Percentiles rank a stretch among this genome's conserved stretches.
phyloP scores from a whole-genome alignment of 2,113 vertebrate genomes.

The Chitala chitala region DNA sequence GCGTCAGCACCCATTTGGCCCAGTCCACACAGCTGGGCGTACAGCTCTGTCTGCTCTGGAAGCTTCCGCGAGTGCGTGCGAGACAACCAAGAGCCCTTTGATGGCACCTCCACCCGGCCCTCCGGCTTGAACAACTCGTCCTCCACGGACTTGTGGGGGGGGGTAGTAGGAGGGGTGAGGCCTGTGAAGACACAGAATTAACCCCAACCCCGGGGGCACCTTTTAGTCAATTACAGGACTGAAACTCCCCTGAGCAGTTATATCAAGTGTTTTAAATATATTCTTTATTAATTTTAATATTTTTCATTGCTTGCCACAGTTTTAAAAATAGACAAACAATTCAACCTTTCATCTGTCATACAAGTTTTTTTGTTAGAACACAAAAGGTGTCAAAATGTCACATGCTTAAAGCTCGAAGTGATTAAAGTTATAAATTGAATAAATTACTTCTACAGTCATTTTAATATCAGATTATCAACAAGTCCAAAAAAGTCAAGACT shows the following conservation, averaged over 20 bases:
- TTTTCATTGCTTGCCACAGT: too few relatives aligned
- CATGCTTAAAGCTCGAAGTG: too few relatives aligned
- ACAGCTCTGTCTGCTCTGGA: slow-evolving; percentile 85
- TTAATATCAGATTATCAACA: too few relatives aligned
- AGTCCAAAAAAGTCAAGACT: not conserved
- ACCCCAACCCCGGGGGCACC: not conserved
- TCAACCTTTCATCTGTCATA: too few relatives aligned
- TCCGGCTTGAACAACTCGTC: slow-evolving; percentile 93
- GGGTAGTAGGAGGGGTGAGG: slow-evolving; percentile 92
- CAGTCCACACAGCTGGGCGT: slow-evolving; percentile 77
- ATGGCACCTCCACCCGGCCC: slow-evolving; percentile 54
- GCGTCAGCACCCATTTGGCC: slow-evolving; percentile 44
- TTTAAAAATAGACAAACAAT: too few relatives aligned
- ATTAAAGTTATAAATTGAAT: too few relatives aligned
- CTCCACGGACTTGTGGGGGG: slow-evolving; percentile 86
- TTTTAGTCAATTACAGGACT: not conserved
- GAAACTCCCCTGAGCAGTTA: too few relatives aligned
- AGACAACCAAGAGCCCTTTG: slow-evolving; percentile 43
- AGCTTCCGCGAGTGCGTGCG: slow-evolving; percentile 68
- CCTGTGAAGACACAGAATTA: slow-evolving; percentile 56
- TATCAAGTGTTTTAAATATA: too few relatives aligned
- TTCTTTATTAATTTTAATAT: too few relatives aligned
- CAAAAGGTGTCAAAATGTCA: too few relatives aligned
- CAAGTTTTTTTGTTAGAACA: too few relatives aligned
- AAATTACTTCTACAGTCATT: too few relatives aligned